A percentile compares a stretch with the other conserved stretches of the same genome.
Conservation (phyloP, 92 coral and sea anemone species). For the Bergia sp. region DNA sequence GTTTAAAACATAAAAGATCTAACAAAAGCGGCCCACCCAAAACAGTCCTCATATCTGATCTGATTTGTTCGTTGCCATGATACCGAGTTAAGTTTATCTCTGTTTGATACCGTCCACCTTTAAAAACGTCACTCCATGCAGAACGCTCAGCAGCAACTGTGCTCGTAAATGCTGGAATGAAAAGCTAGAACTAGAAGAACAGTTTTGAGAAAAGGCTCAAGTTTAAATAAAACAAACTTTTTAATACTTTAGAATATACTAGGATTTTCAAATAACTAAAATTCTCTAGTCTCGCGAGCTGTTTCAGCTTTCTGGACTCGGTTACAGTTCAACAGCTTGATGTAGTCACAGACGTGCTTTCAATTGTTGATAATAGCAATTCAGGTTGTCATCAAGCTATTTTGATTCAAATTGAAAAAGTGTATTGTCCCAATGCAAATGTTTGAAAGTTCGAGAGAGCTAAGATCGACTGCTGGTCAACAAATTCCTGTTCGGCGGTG, state of each 20-base stretch:
- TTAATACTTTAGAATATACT: no score
- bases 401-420: constrained; percentile 14
- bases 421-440: constrained; percentile 13
- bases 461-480: background rate
- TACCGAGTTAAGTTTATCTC: background rate
- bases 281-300: background rate
- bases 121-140: background rate
- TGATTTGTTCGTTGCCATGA: background rate
- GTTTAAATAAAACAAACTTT: background rate
- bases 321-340: background rate
- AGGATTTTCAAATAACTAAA: background rate
- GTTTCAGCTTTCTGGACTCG: background rate
- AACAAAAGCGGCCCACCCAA: background rate
- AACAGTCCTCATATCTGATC: background rate
- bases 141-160: background rate
- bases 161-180: background rate
- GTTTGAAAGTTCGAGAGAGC: background rate
- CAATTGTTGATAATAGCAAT: background rate
- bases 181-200: no score
- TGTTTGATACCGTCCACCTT: background rate
- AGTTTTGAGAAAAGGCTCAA: no score
- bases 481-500: constrained; percentile 13
- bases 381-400: background rate
- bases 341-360: constrained; percentile 1
- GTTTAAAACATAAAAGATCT: no score